A percentile compares a stretch with the other conserved stretches of the same genome.
These are phyloP conservation scores for Drosophila nigricruria DNA, from an alignment of 2,888 invertebrate genomes.

Conservation along the genomic window DNA sequence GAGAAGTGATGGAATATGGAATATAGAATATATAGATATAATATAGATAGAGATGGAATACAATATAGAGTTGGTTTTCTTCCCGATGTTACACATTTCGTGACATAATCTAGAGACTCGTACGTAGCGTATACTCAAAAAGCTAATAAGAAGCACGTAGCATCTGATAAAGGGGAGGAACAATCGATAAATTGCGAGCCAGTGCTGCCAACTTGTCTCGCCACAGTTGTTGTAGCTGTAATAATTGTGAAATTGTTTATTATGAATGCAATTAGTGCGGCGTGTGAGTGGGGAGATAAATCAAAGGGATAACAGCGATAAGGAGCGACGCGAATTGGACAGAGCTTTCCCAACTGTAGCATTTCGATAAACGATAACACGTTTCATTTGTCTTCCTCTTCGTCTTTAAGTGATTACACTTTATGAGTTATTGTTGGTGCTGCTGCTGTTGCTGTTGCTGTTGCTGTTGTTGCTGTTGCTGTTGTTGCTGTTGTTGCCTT, in stretches of 20 bases:
- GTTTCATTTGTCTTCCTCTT: constrained; percentile 44
- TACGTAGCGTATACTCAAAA: not conserved
- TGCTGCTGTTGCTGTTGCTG: constrained; percentile 3
- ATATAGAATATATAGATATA: not conserved
- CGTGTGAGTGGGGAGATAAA: constrained; percentile 74
- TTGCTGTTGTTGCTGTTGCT: constrained; percentile 1
- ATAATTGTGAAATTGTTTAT: constrained; percentile 68
- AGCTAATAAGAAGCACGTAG: constrained; percentile 65
- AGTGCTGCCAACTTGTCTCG: constrained; percentile 22
- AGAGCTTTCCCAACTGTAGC: constrained; percentile 28
- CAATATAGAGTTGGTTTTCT: too few species aligned
- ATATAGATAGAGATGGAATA: not conserved
- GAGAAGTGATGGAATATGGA: not conserved
- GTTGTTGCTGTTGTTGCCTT: constrained; percentile 28
- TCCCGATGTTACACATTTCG: not conserved
- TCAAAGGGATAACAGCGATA: constrained; percentile 78
- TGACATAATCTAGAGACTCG: not conserved
- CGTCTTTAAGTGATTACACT: constrained; percentile 72
- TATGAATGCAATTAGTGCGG: constrained; percentile 65
- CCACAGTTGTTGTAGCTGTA: constrained; percentile 21
- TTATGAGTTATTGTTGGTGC: constrained; percentile 71
- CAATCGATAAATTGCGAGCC: constrained; percentile 52
- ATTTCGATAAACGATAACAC: constrained; percentile 74
- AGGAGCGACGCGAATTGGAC: constrained; percentile 59
- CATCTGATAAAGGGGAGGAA: constrained; percentile 52